Evolutionary conservation across 1,140 invertebrate genomes (phyloP), one percentile per base, ranked within the genome.

Genomic region (Drosophila sulfurigaster): DNA sequence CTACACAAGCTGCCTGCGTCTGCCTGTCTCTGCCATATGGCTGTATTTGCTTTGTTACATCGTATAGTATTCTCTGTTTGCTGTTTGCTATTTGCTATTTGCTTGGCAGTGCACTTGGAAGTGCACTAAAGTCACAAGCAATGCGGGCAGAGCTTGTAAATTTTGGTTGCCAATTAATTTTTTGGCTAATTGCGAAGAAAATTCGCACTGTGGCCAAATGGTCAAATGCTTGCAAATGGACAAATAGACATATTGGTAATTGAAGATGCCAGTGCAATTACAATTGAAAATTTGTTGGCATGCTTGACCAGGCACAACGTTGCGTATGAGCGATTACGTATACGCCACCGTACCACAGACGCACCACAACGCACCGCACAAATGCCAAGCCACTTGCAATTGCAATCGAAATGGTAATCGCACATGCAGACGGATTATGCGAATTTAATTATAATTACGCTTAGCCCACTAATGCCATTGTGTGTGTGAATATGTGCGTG

Each of bases 361-460:
- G 20, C 2, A 16, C 8, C 28, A 10, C 13, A 13, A 25, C 20
- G 20, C 20, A 25, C 20, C 20, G 20, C 11, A 32, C 25, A 32
- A 54, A 3, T 8, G 20, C 25, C 25, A 28, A 28, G 49, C 51
- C 51, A 52, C 51, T 30, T 52, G 10, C 28, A 13, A 25, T 2
- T 7, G n/a, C 28, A 25, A 52, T 65, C 16, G 28, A 45, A 67
- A 16, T 16, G 7, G 8, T 5, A 46, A 69, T 63, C n/a, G 51
- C 30, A 45, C 41, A 35, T 60, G 25, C 38, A 51, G 60, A 43
- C 58, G 58, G 46, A 72, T 81, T 78, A 88, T 80, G 73, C 59
- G 80, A 71, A 82, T 80, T 83, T 87, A 88, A 87, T 87, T 88
- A 83, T 88, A 87, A 87, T 78, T 80, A 64, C 69, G 72, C 77